Evolutionary conservation across 2,797 vertebrate genomes (phyloP).

Genomic region (Cheirogaleus major): DNA sequence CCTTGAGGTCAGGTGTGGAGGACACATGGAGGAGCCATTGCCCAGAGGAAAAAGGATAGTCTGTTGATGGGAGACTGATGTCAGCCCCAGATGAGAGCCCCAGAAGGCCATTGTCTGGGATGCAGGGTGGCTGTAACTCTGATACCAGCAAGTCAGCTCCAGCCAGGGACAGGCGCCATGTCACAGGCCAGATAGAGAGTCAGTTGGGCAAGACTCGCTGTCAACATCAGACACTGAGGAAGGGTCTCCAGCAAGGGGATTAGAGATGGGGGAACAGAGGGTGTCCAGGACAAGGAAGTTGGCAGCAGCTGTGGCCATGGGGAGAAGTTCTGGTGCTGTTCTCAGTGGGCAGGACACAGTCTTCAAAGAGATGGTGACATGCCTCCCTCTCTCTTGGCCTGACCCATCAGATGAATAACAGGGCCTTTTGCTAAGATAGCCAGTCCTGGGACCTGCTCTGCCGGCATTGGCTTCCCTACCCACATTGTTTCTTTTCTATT

Average conservation of each 20-base stretch:
- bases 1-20: background rate
- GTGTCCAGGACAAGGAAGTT: background rate
- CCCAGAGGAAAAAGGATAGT: background rate
- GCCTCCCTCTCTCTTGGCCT: background rate
- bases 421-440: background rate
- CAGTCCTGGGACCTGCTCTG: background rate
- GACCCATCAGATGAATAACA: background rate
- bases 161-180: background rate
- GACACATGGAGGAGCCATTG: background rate
- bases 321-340: background rate
- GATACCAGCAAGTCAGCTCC: background rate
- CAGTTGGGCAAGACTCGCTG: background rate
- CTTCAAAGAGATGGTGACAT: background rate
- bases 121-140: accelerated
- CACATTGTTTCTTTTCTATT: background rate
- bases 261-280: background rate
- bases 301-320: too few species aligned
- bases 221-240: background rate
- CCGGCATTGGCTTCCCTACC: background rate
- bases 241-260: background rate
- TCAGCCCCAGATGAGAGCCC: background rate
- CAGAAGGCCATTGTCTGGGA: too few species aligned
- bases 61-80: background rate
- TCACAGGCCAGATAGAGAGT: background rate
- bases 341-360: background rate